Evolutionary conservation across 2,888 invertebrate genomes (phyloP), one percentile per base, ranked within the genome.

Genomic region (Oligia latruncula): DNA sequence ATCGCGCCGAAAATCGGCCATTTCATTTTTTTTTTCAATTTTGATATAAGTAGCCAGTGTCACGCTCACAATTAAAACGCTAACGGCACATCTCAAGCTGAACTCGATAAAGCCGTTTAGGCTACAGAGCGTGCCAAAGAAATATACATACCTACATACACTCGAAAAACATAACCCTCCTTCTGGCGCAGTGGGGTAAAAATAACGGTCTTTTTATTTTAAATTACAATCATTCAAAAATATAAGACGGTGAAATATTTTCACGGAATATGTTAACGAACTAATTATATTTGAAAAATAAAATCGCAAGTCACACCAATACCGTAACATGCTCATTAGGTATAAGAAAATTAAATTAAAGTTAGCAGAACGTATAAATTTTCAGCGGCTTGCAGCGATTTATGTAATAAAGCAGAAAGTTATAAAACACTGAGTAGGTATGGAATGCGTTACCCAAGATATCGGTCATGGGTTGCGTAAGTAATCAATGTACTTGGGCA

Each of bases 401-500:
- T 87, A 86, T 87, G 84, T 90, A 92, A 92, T 87, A 87, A 84
- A 87, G 87, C 88, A 84, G 86, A 86, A 88, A 89, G 91, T 92
- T 90, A 92, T 92, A 92, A 91, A 91, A 90, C 88, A 90, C 83
- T 88, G 85, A 82, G 58, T 35, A 81, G 90, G 20, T 88, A 91
- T 83, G 92, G 92, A 93, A 93, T 92, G 93, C 89, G 91, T 93
- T 94, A 91, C 92, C 89, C 91, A 93, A 93, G 93, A 92, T 90
- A 93, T 93, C 88, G 92, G 93, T 90, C 92, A 92, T 80, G 91
- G 89, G 88, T 94, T 93, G 90, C 90, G 90, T 90, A 94, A 92
- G 85, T 87, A 91, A 91, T 89, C 90, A 88, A 82, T 88, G 88
- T 83, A 86, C 75, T 86, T 83, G 76, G 83, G 58, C 67, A 74